Conservation (phyloP, 2,113 vertebrate species). For the Gavialis gangeticus region DNA sequence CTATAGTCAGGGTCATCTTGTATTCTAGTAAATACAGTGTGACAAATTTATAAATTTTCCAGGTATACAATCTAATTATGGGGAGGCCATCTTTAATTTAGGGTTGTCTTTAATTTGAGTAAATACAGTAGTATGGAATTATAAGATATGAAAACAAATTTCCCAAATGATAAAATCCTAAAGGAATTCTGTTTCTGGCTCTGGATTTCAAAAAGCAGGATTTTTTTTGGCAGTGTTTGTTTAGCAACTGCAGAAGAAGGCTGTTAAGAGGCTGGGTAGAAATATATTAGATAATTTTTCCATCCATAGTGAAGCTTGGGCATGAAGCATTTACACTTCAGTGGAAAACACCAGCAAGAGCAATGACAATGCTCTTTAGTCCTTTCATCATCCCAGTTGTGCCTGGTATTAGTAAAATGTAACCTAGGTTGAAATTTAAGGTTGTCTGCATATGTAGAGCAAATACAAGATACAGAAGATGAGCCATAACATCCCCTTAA, state of each 20-base stretch:
- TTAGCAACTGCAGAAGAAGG: background rate
- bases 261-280: accelerated
- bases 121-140: background rate
- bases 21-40: too few relatives aligned
- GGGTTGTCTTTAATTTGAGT: too few relatives aligned
- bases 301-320: accelerated
- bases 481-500: background rate
- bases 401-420: background rate
- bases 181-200: background rate
- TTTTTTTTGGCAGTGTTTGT: background rate
- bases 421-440: background rate
- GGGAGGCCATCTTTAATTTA: too few relatives aligned
- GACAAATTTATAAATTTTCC: too few relatives aligned
- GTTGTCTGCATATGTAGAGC: background rate
- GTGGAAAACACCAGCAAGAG: background rate
- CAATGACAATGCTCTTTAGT: background rate
- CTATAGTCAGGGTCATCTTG: too few relatives aligned
- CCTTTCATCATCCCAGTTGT: background rate
- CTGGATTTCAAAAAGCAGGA: background rate
- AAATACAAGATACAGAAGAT: background rate
- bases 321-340: background rate
- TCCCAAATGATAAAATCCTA: background rate
- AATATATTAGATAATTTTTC: background rate
- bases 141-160: background rate
- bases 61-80: too few relatives aligned